Conservation (phyloP, 2,888 invertebrate species). For the Dichetophora obliterata region DNA sequence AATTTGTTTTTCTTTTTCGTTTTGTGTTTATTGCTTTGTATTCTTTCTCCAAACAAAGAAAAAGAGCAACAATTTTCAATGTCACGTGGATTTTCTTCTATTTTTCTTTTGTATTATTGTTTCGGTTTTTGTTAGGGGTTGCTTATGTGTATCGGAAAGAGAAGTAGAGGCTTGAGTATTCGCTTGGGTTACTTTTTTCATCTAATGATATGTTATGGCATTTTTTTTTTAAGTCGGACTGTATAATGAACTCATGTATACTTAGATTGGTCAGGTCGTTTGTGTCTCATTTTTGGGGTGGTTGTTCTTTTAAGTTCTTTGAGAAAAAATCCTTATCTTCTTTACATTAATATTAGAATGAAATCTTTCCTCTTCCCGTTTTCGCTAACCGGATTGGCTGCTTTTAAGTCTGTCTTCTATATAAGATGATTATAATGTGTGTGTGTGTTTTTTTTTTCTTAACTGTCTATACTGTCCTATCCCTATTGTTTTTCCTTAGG, state of each 20-base stretch:
- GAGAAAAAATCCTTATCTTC: not conserved
- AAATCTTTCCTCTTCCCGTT: not conserved
- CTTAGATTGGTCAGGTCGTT: constrained; percentile 22
- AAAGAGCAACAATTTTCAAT: constrained; percentile 29
- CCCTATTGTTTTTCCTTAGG: not conserved
- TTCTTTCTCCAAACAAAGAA: constrained; percentile 4
- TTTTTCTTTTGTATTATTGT: not conserved
- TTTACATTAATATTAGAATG: not conserved
- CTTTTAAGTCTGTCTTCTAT: not conserved
- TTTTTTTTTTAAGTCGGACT: not conserved
- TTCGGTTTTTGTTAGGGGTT: not conserved
- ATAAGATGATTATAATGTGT: not conserved
- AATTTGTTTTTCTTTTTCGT: constrained; percentile 16
- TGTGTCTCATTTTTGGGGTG: constrained; percentile 20
- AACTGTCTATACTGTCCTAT: not conserved
- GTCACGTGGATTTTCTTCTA: constrained; percentile 18
- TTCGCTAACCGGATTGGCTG: constrained; percentile 6
- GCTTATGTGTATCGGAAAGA: not conserved
- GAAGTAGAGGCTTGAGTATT: not conserved
- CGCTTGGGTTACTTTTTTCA: not conserved
- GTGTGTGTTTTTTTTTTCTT: not conserved
- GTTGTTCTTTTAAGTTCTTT: constrained; percentile 11
- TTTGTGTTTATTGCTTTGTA: not conserved
- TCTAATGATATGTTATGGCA: not conserved
- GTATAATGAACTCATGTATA: not conserved